Conservation (phyloP, 1,140 invertebrate species). For the Rhagoletis zephyria region DNA sequence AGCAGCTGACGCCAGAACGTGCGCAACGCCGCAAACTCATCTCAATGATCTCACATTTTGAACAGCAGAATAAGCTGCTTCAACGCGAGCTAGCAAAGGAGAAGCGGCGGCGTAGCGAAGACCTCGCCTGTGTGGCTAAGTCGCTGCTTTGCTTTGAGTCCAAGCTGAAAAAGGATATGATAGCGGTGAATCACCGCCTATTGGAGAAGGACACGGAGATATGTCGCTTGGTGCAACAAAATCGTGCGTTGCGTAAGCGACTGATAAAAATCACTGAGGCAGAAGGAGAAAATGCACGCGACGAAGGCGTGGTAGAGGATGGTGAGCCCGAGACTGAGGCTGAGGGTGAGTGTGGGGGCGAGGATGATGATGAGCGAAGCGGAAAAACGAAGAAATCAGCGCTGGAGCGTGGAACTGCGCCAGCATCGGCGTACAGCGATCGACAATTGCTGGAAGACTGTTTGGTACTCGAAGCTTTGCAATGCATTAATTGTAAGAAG, state of each 20-base stretch:
- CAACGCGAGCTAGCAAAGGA: conserved; percentile 73
- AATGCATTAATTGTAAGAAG: conserved; percentile 71
- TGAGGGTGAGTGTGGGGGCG: background rate
- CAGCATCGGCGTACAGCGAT: background rate
- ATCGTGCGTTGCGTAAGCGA: conserved; percentile 66
- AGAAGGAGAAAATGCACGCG: conserved; percentile 58
- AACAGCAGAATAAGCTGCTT: conserved; percentile 68
- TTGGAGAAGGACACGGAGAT: conserved; percentile 80
- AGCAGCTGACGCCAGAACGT: conserved; percentile 57
- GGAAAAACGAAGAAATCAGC: background rate
- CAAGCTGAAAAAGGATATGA: conserved; percentile 80
- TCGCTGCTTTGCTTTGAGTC: conserved; percentile 80
- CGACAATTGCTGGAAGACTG: conserved; percentile 59
- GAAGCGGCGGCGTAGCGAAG: conserved; percentile 77
- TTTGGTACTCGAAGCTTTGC: conserved; percentile 66
- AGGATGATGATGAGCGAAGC: background rate
- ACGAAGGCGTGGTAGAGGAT: conserved; percentile 62
- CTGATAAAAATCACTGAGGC: conserved; percentile 59
- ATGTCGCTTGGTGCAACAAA: conserved; percentile 68
- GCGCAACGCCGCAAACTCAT: conserved; percentile 63
- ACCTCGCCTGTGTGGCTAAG: conserved; percentile 78
- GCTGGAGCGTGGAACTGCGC: conserved; percentile 2
- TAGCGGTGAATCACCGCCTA: conserved; percentile 78
- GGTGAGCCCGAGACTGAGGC: conserved; percentile 56
- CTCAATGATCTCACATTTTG: conserved; percentile 67